Conservation (phyloP, 2,797 vertebrate genomes). For the Craterocephalus amniculus region DNA sequence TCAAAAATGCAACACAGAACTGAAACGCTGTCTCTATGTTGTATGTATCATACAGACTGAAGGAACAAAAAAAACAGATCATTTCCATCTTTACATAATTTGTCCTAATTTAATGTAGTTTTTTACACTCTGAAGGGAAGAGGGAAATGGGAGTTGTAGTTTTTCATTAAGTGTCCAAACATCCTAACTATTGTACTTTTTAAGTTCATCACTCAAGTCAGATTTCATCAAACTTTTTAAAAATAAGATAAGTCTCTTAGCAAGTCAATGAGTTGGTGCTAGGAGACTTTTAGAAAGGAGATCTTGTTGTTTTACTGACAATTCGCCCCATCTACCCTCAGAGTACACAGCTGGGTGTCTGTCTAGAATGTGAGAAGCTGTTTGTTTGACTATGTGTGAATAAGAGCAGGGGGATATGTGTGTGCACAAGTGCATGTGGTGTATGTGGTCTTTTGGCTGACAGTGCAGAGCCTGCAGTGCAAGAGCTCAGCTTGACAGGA, state of each 20-base stretch:
- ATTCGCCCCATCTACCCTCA: constrained; percentile 26
- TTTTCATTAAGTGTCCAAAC: background rate
- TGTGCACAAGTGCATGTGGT: constrained; percentile 31
- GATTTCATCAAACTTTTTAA: constrained; percentile 4
- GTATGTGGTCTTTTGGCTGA: constrained; percentile 61
- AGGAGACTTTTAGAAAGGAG: constrained; percentile 30
- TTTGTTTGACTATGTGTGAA: constrained; percentile 41
- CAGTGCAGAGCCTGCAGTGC: constrained; percentile 46
- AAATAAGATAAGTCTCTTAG: background rate
- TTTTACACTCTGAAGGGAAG: too few relatives aligned
- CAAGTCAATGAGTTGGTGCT: constrained; percentile 11
- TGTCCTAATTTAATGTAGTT: too few relatives aligned
- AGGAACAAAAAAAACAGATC: too few relatives aligned
- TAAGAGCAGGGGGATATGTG: constrained; percentile 14
- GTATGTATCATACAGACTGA: background rate
- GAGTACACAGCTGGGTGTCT: constrained; percentile 50
- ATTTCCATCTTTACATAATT: too few relatives aligned
- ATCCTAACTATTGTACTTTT: background rate
- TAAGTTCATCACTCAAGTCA: background rate
- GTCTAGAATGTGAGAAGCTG: constrained; percentile 53
- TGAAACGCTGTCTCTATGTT: background rate
- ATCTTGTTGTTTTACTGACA: constrained; percentile 44
- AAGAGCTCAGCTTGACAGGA: constrained; percentile 66
- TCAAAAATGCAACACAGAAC: background rate
- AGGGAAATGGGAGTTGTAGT: too few relatives aligned